Evolutionary conservation across 2,113 vertebrate species (phyloP).

Genomic region (Grammomys surdaster): DNA sequence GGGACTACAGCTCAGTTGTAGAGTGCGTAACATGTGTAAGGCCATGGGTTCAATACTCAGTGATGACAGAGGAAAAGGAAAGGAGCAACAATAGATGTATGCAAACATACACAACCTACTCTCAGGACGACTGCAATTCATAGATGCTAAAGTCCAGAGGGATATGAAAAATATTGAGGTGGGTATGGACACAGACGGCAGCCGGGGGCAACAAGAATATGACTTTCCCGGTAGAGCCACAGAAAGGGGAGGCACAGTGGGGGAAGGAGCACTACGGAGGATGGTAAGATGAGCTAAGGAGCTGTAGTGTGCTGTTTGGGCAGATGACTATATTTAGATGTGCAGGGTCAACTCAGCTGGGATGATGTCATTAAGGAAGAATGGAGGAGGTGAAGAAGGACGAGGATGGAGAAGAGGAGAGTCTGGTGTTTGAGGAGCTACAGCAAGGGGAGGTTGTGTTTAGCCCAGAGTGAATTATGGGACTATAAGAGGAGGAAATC

Average conservation of each 20-base stretch:
- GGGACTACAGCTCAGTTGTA: not conserved
- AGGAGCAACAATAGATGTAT: not conserved
- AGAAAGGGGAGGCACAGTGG: not conserved
- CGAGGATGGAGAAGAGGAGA: not conserved
- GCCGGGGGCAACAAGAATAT: not conserved
- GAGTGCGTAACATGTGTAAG: not conserved
- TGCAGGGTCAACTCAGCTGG: not conserved
- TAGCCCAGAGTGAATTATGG: not conserved
- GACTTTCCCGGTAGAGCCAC: not conserved
- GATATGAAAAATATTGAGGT: not conserved
- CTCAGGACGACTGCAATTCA: not conserved
- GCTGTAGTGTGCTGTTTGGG: not conserved
- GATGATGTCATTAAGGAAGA: not conserved
- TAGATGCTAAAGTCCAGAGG: not conserved
- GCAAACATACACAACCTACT: not conserved
- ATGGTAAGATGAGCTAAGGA: not conserved
- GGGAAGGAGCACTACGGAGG: not conserved
- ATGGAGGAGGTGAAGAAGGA: not conserved
- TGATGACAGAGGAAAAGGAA: not conserved
- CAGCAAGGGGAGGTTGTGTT: not conserved
- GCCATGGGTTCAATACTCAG: not conserved
- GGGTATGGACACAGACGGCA: not conserved
- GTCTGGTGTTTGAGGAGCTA: not conserved
- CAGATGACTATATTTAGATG: not conserved
- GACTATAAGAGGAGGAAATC: not conserved